Percentiles rank a stretch among this genome's conserved stretches.
phyloP scores from a whole-genome alignment of 2,888 invertebrate genomes.

The Lasiommata megera region DNA sequence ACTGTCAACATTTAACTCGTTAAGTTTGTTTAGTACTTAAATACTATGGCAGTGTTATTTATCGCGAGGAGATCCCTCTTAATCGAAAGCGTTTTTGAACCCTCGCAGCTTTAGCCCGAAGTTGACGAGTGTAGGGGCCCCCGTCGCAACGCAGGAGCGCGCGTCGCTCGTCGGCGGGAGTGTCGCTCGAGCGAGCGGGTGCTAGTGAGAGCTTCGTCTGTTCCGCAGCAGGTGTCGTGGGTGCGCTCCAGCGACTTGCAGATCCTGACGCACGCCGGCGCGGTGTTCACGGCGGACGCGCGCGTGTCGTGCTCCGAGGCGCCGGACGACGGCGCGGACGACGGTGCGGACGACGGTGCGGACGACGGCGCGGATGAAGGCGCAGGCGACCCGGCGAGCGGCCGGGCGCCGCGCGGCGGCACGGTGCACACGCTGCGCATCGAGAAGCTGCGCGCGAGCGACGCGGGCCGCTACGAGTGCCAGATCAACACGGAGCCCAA shows the following conservation, averaged over 20 bases:
- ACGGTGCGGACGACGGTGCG: conserved; percentile 76
- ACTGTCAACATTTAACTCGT: too few species aligned
- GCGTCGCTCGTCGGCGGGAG: too few species aligned
- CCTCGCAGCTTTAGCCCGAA: too few species aligned
- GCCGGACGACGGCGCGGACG: conserved; percentile 21
- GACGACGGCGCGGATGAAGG: conserved; percentile 74
- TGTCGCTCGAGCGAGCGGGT: too few species aligned
- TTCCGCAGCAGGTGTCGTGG: conserved; percentile 85
- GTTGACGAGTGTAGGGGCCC: too few species aligned
- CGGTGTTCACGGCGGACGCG: conserved; percentile 85
- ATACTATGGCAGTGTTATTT: too few species aligned
- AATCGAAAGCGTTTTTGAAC: too few species aligned
- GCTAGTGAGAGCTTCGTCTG: too few species aligned
- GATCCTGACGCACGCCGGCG: conserved; percentile 84
- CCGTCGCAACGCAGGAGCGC: neutral
- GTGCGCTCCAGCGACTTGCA: conserved; percentile 86
- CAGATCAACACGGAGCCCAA: conserved; percentile 89
- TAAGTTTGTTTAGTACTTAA: too few species aligned
- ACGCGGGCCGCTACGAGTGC: conserved; percentile 87
- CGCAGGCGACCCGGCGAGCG: conserved; percentile 73
- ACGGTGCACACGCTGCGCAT: conserved; percentile 83
- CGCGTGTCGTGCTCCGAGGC: conserved; percentile 83
- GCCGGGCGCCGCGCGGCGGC: conserved; percentile 61
- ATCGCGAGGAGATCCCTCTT: too few species aligned
- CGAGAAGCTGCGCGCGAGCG: conserved; percentile 78